These are phyloP conservation scores for Tribolium castaneum DNA, from an alignment of 1,140 invertebrate genomes.

Conservation along the genomic window DNA sequence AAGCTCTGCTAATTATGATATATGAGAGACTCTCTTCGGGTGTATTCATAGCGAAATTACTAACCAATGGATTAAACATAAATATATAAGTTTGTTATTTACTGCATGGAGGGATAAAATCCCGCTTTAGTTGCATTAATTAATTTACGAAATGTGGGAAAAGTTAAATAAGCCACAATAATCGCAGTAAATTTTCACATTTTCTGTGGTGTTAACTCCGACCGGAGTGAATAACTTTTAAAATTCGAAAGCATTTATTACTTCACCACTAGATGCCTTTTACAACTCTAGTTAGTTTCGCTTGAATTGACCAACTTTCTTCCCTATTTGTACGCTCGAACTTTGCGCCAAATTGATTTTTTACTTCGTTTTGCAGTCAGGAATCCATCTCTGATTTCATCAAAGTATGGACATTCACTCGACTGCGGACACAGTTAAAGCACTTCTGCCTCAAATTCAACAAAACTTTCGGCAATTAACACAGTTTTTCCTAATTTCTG, in stretches of 20 bases:
- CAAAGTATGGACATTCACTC: not conserved
- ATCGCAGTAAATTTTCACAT: not conserved
- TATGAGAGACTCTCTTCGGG: conserved; percentile 31
- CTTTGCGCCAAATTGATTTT: conserved; percentile 21
- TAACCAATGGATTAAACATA: conserved; percentile 38
- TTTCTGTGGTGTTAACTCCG: conserved; percentile 8
- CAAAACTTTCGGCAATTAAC: not conserved
- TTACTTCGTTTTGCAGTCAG: not conserved
- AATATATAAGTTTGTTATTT: conserved; percentile 34
- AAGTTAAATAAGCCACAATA: conserved; percentile 10
- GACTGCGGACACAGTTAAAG: not conserved
- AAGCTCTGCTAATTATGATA: conserved; percentile 39
- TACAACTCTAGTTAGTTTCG: conserved; percentile 34
- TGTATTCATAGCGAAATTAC: conserved; percentile 36
- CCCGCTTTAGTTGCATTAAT: conserved; percentile 21
- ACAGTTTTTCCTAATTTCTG: too few relatives aligned
- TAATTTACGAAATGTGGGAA: conserved; percentile 14
- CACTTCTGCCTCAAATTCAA: too few relatives aligned
- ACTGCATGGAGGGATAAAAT: not conserved
- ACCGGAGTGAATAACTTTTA: conserved; percentile 7
- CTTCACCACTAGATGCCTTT: conserved; percentile 23
- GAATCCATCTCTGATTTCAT: conserved; percentile 8
- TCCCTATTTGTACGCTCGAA: conserved; percentile 7
- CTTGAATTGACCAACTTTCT: conserved; percentile 30
- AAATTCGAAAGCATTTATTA: conserved; percentile 27